Evolutionary conservation across 2,113 vertebrate species (phyloP), one percentile per base, ranked within the genome.

Genomic region (Phalacrocorax pelagicus): DNA sequence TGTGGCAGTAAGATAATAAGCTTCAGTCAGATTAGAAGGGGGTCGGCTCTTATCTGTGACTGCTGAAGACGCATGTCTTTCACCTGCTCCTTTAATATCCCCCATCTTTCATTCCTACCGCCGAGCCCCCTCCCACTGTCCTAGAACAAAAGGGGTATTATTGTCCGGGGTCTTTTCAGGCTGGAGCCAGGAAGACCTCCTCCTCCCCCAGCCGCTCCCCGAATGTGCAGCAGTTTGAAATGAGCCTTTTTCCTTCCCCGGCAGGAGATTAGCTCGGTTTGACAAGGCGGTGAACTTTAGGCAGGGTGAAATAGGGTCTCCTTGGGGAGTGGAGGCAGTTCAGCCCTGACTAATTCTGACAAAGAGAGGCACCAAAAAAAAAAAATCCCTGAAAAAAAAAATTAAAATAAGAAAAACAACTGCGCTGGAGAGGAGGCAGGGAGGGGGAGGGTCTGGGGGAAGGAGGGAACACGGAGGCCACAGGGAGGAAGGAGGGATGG

Each of bases 81-180:
- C 98, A 99, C 98, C 98, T 99, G 98, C 98, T 98, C 97, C 98
- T 98, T 98, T 97, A 98, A 98, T 98, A 98, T 97, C 97, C 97
- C 98, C 98, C 98, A 98, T 97, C 97, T 98, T 97, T 98, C 98
- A 97, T 97, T 98, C 96, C 96, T 96, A 96, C 98, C 96, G 97
- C 97, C 95, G 97, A 98, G 92, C 98, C 97, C 97, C 97, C 98
- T 98, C 97, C 97, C 97, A 97, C 96, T 97, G 97, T 97, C 96
- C 96, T 97, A 97, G 98, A 98, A 99, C 98, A 99, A 98, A 98
- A 98, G 97, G 95, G 94, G 97, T 98, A 98, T 98, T 98, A 98
- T 98, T 98, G 98, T 97, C 97, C 97, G 61, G 98, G 98, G 98
- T 97, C 98, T 98, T 98, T 98, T 98, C 98, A 98, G 98, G 97